Conservation (phyloP, 2,888 invertebrate genomes). For the Uropetala carovei region DNA sequence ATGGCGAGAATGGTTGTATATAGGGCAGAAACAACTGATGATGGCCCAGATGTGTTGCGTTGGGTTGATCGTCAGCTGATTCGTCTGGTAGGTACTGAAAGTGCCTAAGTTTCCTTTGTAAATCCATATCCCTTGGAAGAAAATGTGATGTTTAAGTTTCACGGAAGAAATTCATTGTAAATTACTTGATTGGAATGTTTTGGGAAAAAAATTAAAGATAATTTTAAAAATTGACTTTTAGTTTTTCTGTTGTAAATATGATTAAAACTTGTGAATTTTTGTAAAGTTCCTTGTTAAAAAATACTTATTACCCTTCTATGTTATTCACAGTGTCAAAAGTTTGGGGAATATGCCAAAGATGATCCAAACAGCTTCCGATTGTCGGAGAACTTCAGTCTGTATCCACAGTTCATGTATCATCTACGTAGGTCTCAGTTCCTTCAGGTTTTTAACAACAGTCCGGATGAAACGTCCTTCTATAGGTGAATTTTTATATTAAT, state of each 20-base stretch:
- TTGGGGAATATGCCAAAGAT: constrained; percentile 98
- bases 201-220: too few relatives aligned
- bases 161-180: not conserved
- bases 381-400: constrained; percentile 97
- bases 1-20: constrained; percentile 98
- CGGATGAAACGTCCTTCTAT: constrained; percentile 99
- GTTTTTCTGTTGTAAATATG: too few relatives aligned
- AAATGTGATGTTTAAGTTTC: not conserved
- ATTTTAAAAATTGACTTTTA: too few relatives aligned
- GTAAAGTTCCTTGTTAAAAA: too few relatives aligned
- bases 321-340: constrained; percentile 94
- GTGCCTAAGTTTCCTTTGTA: constrained; percentile 49
- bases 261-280: too few relatives aligned
- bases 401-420: constrained; percentile 99
- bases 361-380: constrained; percentile 97
- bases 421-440: constrained; percentile 98
- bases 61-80: constrained; percentile 99
- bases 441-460: constrained; percentile 99
- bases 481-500: constrained; percentile 77
- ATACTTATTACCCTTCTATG: constrained; percentile 2
- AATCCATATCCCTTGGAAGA: too few relatives aligned
- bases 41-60: constrained; percentile 97
- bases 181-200: too few relatives aligned
- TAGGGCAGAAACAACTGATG: constrained; percentile 91
- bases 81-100: constrained; percentile 83